phyloP scores from a whole-genome alignment of 2,113 vertebrate species.

The Mustelus asterias region DNA sequence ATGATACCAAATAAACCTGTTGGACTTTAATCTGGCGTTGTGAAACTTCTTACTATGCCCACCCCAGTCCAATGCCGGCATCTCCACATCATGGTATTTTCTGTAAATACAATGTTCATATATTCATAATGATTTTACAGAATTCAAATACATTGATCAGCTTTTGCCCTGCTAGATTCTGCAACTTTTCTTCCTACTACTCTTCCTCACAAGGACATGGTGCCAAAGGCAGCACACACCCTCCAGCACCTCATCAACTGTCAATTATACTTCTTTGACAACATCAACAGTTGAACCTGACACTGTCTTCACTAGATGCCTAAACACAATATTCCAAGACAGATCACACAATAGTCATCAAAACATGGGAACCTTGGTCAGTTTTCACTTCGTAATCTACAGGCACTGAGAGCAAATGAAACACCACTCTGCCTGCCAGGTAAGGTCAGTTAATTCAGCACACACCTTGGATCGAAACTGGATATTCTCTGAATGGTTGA shows the following conservation, averaged over 20 bases:
- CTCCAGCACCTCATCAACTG: background rate
- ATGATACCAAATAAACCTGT: too few relatives aligned
- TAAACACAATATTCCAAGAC: background rate
- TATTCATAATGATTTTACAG: background rate
- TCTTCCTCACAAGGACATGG: background rate
- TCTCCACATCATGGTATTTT: too few relatives aligned
- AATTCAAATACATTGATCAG: background rate
- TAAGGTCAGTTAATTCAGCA: background rate
- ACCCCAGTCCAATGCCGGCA: too few relatives aligned
- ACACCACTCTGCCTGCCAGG: background rate
- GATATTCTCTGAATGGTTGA: background rate
- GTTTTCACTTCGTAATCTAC: background rate
- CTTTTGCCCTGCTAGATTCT: background rate
- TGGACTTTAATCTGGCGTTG: too few relatives aligned
- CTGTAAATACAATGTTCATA: background rate
- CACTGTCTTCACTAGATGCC: background rate
- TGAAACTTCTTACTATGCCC: too few relatives aligned
- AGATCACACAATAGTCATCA: background rate
- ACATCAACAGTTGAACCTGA: background rate
- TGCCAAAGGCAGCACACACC: background rate
- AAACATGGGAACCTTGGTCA: background rate
- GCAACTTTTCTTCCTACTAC: background rate
- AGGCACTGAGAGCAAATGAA: background rate
- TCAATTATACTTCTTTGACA: background rate
- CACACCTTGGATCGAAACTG: background rate